These are phyloP conservation scores for Cynopterus brachyotis DNA, from an alignment of 2,113 vertebrate genomes.

Conservation along the genomic window DNA sequence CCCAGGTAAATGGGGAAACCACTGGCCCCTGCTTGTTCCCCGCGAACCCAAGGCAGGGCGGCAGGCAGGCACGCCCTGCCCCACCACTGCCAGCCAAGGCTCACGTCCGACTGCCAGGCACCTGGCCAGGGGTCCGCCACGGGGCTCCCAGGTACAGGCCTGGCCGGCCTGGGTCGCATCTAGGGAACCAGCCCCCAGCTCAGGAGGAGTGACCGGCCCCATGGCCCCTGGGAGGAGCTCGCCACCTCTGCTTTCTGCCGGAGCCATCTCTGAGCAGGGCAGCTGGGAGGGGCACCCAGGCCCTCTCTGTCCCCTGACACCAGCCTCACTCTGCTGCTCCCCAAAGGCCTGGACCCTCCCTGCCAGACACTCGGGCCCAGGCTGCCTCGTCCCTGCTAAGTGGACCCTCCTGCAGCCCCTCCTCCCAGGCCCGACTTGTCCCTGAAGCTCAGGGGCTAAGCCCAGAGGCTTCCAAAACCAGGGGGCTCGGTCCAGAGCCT, in stretches of 20 bases:
- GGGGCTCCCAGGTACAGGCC: not conserved
- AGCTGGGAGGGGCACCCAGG: too few species aligned
- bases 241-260: not conserved
- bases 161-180: not conserved
- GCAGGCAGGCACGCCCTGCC: not conserved
- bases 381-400: not conserved
- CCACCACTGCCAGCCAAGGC: not conserved
- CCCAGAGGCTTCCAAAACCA: not conserved
- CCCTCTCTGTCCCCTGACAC: not conserved
- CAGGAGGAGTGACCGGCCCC: not conserved
- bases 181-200: not conserved
- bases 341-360: not conserved
- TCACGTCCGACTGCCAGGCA: not conserved
- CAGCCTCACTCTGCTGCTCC: not conserved
- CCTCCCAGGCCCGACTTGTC: not conserved
- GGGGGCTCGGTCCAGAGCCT: not conserved
- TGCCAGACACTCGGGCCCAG: not conserved
- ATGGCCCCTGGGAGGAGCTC: not conserved
- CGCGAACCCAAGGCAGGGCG: not conserved
- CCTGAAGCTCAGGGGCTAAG: not conserved
- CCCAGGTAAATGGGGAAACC: not conserved
- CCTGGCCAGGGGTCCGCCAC: not conserved
- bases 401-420: rapidly evolving
- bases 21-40: not conserved
- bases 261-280: not conserved